phyloP scores from a whole-genome alignment of 2,888 invertebrate genomes.

The Leucophenga maculata region DNA sequence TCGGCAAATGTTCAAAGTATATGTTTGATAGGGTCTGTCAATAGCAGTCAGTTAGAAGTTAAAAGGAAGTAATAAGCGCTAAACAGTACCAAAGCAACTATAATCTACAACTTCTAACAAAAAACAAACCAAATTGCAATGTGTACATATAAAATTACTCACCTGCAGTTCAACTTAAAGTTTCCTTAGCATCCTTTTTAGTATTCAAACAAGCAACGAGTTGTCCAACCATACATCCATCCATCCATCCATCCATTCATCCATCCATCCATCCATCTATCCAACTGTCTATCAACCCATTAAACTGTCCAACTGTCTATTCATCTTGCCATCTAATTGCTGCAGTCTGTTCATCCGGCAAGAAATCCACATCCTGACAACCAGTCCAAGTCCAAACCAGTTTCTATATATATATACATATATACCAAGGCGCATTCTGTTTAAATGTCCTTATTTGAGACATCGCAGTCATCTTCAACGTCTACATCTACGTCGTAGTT shows the following conservation, averaged over 20 bases:
- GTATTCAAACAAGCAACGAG: conserved; percentile 39
- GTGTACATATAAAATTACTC: not conserved
- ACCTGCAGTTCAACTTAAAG: not conserved
- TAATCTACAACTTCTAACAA: too few relatives aligned
- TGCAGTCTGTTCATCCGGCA: conserved; percentile 40
- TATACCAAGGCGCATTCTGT: conserved; percentile 7
- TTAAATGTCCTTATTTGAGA: conserved; percentile 43
- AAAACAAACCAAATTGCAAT: too few relatives aligned
- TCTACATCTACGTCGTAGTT: not conserved
- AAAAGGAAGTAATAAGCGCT: too few relatives aligned
- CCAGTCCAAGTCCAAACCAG: conserved; percentile 1
- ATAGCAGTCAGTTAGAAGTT: too few relatives aligned
- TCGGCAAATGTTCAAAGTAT: too few relatives aligned
- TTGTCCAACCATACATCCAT: conserved; percentile 44
- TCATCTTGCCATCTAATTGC: conserved; percentile 53
- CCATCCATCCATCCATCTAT: conserved; percentile 37
- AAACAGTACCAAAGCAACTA: too few relatives aligned
- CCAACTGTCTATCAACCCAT: conserved; percentile 28
- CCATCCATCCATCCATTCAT: conserved; percentile 40
- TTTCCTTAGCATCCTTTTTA: not conserved
- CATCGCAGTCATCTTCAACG: conserved; percentile 16
- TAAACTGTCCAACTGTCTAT: conserved; percentile 49
- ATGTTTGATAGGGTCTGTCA: too few relatives aligned
- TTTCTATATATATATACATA: too few relatives aligned
- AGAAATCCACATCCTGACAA: conserved; percentile 26